These are phyloP conservation scores for Ptychoptera contaminata DNA, from an alignment of 2,888 invertebrate species.

Conservation along the genomic window DNA sequence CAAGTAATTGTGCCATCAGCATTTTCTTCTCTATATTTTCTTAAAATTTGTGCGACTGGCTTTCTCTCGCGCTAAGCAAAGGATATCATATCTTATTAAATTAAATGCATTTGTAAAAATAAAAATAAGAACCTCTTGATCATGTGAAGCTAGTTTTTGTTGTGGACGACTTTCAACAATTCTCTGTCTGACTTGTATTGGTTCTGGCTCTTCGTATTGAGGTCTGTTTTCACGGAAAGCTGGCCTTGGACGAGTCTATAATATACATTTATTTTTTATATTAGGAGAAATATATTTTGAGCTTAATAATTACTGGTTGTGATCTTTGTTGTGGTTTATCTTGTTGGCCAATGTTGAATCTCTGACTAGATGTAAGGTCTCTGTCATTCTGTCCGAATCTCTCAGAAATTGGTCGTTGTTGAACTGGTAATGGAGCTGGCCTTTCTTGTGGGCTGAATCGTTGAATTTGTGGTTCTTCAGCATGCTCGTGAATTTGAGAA, in stretches of 20 bases:
- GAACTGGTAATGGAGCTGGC: conserved; percentile 14
- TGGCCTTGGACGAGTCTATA: conserved; percentile 26
- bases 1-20: conserved; percentile 61
- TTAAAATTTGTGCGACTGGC: conserved; percentile 53
- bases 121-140: conserved; percentile 16
- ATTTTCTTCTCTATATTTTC: conserved; percentile 63
- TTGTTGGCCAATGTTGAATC: conserved; percentile 14
- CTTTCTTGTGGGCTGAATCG: conserved; percentile 23
- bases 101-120: conserved; percentile 12
- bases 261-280: conserved; percentile 1
- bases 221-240: conserved; percentile 36
- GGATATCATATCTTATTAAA: conserved; percentile 18
- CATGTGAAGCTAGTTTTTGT: conserved; percentile 25
- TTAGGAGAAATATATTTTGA: conserved; percentile 9
- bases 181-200: conserved; percentile 27
- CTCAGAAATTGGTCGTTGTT: conserved; percentile 16
- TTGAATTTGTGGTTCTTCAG: conserved; percentile 16
- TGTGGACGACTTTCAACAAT: conserved; percentile 15
- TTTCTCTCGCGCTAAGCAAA: conserved; percentile 35
- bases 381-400: conserved; percentile 16
- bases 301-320: conserved; percentile 11
- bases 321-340: conserved; percentile 13
- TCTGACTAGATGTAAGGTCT: conserved; percentile 11
- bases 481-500: conserved; percentile 32
- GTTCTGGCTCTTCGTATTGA: conserved; percentile 34